Conservation (phyloP, 2,797 vertebrate genomes). For the Macrochelys suwanniensis region DNA sequence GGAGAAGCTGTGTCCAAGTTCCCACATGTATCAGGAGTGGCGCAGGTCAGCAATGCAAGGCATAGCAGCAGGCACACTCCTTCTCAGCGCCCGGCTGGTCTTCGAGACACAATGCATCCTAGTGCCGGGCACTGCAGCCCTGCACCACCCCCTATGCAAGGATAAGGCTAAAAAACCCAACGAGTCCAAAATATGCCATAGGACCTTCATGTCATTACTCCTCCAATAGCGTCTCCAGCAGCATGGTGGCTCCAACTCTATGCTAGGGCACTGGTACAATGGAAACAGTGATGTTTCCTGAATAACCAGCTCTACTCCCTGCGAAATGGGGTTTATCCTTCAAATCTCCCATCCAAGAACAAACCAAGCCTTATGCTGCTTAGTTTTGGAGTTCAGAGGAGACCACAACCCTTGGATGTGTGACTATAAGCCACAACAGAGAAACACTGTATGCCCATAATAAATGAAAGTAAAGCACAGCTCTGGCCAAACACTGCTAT, state of each 20-base stretch:
- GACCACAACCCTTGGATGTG: no score
- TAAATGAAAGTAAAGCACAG: background rate
- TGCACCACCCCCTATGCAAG: background rate
- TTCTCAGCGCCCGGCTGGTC: background rate
- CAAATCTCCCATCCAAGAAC: accelerated
- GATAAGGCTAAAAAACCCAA: background rate
- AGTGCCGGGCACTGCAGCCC: background rate
- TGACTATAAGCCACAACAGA: background rate
- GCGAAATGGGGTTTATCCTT: background rate
- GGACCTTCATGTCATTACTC: background rate
- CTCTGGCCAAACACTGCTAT: no score
- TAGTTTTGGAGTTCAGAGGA: background rate
- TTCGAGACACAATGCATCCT: no score
- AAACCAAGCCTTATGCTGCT: background rate
- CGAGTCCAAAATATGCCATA: background rate
- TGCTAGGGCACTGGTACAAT: background rate
- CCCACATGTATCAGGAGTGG: background rate
- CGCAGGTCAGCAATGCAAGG: background rate
- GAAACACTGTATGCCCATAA: background rate
- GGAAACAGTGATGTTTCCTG: background rate
- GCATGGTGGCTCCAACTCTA: background rate
- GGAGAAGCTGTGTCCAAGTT: background rate
- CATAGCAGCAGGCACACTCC: background rate
- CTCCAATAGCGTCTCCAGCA: background rate
- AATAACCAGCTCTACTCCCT: background rate